These are phyloP conservation scores for Tangara arthus DNA, from an alignment of 2,797 vertebrate genomes.

Conservation along the genomic window DNA sequence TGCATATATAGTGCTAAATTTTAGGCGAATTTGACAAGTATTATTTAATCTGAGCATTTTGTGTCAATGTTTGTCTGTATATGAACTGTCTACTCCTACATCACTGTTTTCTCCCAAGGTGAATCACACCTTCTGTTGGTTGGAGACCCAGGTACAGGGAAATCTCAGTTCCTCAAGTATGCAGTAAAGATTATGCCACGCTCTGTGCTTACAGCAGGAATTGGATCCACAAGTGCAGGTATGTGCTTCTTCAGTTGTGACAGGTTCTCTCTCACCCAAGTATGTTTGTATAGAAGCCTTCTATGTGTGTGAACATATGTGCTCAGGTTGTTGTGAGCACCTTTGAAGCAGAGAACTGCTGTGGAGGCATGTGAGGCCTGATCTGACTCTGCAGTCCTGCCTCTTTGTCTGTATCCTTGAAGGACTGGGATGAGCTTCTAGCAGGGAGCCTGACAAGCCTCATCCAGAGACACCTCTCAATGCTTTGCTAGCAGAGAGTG, in stretches of 20 bases:
- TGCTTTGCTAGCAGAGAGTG: background rate
- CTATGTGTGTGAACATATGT: rapidly evolving
- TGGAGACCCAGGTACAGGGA: conserved; percentile 95
- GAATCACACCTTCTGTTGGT: conserved; percentile 95
- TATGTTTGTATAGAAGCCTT: background rate
- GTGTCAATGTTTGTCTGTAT: background rate
- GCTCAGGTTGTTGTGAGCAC: background rate
- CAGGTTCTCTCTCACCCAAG: background rate
- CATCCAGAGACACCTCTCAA: background rate
- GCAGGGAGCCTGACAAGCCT: background rate
- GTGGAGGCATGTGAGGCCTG: background rate
- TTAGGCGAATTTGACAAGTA: background rate
- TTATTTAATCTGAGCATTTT: background rate
- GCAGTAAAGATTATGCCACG: conserved; percentile 92
- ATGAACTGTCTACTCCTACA: background rate
- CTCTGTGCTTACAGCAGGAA: conserved; percentile 93
- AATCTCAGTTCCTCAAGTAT: conserved; percentile 97
- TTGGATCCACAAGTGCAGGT: conserved; percentile 97
- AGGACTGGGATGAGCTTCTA: background rate
- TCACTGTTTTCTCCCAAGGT: conserved; percentile 72
- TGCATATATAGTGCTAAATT: background rate
- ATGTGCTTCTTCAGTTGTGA: conserved; percentile 13
- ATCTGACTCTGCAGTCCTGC: background rate
- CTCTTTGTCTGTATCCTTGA: background rate
- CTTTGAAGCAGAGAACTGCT: background rate